Evolutionary conservation across 1,140 invertebrate species (phyloP).

Genomic region (Neodiprion lecontei): DNA sequence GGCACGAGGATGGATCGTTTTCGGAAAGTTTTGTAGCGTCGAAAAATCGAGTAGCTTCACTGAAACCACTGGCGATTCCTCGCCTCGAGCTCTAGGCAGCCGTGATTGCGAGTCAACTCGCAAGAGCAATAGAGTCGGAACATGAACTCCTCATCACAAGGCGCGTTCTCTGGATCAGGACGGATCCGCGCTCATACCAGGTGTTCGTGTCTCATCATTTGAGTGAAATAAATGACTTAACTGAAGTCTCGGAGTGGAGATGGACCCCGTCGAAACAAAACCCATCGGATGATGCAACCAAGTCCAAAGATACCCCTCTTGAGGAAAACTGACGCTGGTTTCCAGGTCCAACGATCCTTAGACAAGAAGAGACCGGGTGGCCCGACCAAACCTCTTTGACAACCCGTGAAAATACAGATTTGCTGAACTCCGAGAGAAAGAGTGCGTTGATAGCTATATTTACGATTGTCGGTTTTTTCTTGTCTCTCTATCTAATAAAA

Average conservation of each 20-base stretch:
- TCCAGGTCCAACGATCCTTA: conserved; percentile 29
- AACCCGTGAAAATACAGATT: no score
- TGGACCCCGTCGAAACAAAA: conserved; percentile 39
- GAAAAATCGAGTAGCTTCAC: conserved; percentile 28
- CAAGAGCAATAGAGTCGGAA: neutral
- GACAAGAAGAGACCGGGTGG: conserved; percentile 21
- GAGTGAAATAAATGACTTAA: conserved; percentile 42
- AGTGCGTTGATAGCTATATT: no score
- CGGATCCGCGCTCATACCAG: conserved; percentile 39
- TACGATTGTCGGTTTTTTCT: no score
- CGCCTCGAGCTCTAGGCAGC: conserved; percentile 36
- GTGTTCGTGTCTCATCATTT: conserved; percentile 52
- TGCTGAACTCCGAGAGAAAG: no score
- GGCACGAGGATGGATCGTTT: neutral
- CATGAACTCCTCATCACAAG: neutral
- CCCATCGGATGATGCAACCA: conserved; percentile 35
- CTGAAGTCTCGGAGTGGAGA: conserved; percentile 30
- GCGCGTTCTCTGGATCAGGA: conserved; percentile 39
- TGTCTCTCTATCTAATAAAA: no score
- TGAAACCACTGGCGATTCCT: conserved; percentile 31
- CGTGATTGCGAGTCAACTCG: conserved; percentile 15
- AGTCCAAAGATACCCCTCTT: neutral
- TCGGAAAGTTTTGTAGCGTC: conserved; percentile 18
- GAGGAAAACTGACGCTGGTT: conserved; percentile 26
- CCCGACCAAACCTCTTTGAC: conserved; percentile 11